phyloP scores from a whole-genome alignment of 2,888 invertebrate species.

The Amiota communis region DNA sequence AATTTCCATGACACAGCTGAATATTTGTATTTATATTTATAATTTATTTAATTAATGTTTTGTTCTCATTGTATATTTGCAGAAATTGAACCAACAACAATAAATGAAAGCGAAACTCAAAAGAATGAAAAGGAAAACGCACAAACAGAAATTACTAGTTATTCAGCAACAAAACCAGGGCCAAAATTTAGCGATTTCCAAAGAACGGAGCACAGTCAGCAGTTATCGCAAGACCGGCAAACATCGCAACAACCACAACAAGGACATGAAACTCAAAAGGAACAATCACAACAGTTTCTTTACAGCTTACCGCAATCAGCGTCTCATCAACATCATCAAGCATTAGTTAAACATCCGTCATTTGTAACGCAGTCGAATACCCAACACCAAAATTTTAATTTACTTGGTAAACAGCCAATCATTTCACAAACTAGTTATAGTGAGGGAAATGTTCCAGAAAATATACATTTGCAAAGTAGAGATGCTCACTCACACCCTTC shows the following conservation, averaged over 20 bases:
- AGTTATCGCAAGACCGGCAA: constrained; percentile 37
- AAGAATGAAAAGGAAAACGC: constrained; percentile 36
- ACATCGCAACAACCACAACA: constrained; percentile 38
- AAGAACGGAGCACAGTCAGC: constrained; percentile 27
- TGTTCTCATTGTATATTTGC: background rate
- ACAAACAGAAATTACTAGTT: constrained; percentile 29
- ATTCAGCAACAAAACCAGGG: constrained; percentile 22
- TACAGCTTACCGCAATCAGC: constrained; percentile 5
- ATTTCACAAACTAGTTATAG: constrained; percentile 45
- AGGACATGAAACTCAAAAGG: constrained; percentile 17
- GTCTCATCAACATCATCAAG: constrained; percentile 35
- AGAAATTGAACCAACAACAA: background rate
- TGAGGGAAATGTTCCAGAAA: constrained; percentile 48
- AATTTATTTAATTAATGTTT: too few species aligned
- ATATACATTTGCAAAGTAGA: constrained; percentile 53
- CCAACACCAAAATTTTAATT: constrained; percentile 47
- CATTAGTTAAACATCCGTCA: constrained; percentile 36
- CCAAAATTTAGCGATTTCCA: constrained; percentile 20
- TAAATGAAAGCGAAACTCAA: constrained; percentile 14
- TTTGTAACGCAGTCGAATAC: constrained; percentile 54
- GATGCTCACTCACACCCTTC: constrained; percentile 58
- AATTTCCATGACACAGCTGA: too few species aligned
- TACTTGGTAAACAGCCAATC: constrained; percentile 51
- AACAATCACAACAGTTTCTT: background rate
- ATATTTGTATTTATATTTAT: too few species aligned